phyloP scores from a whole-genome alignment of 2,888 invertebrate species.

The Conomelus anceps region DNA sequence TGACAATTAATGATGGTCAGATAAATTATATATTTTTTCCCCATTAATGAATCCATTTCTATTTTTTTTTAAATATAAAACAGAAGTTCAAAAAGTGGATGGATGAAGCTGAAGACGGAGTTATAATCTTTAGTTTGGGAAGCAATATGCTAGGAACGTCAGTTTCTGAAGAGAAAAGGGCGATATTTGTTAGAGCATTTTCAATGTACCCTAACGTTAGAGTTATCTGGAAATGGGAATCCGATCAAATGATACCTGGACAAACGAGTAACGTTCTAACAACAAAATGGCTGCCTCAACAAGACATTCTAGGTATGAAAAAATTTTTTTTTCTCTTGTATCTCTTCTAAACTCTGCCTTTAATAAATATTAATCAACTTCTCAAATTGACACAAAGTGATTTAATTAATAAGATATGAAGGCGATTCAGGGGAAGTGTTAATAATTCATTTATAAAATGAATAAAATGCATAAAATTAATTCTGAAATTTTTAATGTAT shows the following conservation, averaged over 20 bases:
- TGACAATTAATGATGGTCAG: background rate
- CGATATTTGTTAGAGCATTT: background rate
- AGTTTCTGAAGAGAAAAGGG: background rate
- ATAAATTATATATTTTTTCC: background rate
- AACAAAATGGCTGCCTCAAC: conserved; percentile 16
- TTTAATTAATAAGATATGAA: too few relatives aligned
- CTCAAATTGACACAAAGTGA: too few relatives aligned
- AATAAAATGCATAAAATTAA: background rate
- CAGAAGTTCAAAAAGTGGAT: background rate
- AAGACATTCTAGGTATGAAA: conserved; percentile 15
- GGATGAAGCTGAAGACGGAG: conserved; percentile 7
- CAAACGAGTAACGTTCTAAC: background rate
- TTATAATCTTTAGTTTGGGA: conserved; percentile 14
- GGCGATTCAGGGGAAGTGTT: too few relatives aligned
- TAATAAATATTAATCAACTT: too few relatives aligned
- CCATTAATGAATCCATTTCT: background rate
- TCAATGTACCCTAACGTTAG: background rate
- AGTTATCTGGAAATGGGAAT: conserved; percentile 16
- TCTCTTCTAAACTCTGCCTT: too few relatives aligned
- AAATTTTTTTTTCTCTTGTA: too few relatives aligned
- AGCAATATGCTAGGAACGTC: conserved; percentile 17
- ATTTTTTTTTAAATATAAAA: background rate
- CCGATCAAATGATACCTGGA: background rate
- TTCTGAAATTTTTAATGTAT: too few relatives aligned
- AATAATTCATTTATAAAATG: too few relatives aligned